Conservation (phyloP, 2,888 invertebrate species). For the Formica aserva region DNA sequence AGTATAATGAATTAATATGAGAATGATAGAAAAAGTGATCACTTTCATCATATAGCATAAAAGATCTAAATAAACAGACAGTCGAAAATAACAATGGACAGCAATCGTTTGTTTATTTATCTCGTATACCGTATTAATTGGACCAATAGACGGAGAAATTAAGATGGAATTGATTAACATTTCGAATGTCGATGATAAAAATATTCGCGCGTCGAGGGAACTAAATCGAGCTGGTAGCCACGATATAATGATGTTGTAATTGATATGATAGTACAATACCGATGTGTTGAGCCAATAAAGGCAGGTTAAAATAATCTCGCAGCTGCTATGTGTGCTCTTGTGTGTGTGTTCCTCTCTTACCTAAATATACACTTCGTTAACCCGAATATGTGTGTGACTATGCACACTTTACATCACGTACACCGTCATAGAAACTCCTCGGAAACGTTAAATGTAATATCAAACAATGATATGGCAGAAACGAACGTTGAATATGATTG, state of each 20-base stretch:
- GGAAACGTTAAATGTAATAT: constrained; percentile 35
- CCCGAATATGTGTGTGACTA: not conserved
- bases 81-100: not conserved
- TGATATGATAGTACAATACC: not conserved
- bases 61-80: not conserved
- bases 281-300: not conserved
- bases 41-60: not conserved
- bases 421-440: constrained; percentile 21
- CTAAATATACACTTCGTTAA: constrained; percentile 29
- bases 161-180: not conserved
- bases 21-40: not conserved
- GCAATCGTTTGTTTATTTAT: not conserved
- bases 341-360: not conserved
- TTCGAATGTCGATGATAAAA: not conserved
- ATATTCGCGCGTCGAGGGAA: constrained; percentile 6
- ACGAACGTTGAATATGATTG: constrained; percentile 14
- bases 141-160: constrained; percentile 4
- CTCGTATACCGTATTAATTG: constrained; percentile 17
- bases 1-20: not conserved
- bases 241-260: not conserved
- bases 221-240: not conserved
- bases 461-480: constrained; percentile 4
- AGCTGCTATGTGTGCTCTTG: not conserved
- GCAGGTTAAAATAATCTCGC: constrained; percentile 2
- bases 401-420: constrained; percentile 28